Conservation (phyloP, 2,888 invertebrate species). For the Enoplolaimus lenunculus region DNA sequence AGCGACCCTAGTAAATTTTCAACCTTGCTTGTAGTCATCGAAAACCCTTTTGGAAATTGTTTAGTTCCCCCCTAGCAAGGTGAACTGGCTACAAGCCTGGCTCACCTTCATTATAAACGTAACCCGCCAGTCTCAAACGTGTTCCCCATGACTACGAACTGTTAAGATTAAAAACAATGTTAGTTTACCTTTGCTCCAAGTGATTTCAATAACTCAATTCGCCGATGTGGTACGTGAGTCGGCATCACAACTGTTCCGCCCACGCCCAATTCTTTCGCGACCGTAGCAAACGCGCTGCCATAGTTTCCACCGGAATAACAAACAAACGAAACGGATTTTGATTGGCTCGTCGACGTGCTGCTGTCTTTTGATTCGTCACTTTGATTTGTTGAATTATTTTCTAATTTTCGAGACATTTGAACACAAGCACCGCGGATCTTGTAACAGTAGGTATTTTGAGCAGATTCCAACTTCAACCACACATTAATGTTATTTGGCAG, state of each 20-base stretch:
- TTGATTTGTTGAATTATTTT: slow-evolving; percentile 14
- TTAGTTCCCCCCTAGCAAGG: no score
- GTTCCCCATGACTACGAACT: no score
- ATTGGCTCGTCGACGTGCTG: no score
- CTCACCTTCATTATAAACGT: no score
- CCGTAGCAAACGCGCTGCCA: slow-evolving; percentile 41
- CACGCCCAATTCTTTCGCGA: slow-evolving; percentile 28
- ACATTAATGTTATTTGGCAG: neutral
- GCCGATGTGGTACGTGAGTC: slow-evolving; percentile 35
- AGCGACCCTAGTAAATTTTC: no score
- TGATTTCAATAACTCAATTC: slow-evolving; percentile 35
- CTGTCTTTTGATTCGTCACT: no score
- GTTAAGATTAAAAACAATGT: no score
- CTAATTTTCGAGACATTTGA: slow-evolving; percentile 33
- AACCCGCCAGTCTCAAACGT: no score
- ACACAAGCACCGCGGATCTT: slow-evolving; percentile 40
- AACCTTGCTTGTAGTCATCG: no score
- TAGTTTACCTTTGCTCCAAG: no score
- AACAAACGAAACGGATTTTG: slow-evolving; percentile 29
- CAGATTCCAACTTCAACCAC: slow-evolving; percentile 17
- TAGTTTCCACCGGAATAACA: slow-evolving; percentile 42
- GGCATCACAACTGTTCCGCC: slow-evolving; percentile 38
- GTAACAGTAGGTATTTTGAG: slow-evolving; percentile 34
- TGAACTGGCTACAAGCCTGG: no score
- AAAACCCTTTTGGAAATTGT: no score